Percentiles rank a stretch among this genome's conserved stretches.
These are phyloP conservation scores for Microctenopoma steveboyesi DNA, from an alignment of 2,797 vertebrate genomes.

Conservation along the genomic window DNA sequence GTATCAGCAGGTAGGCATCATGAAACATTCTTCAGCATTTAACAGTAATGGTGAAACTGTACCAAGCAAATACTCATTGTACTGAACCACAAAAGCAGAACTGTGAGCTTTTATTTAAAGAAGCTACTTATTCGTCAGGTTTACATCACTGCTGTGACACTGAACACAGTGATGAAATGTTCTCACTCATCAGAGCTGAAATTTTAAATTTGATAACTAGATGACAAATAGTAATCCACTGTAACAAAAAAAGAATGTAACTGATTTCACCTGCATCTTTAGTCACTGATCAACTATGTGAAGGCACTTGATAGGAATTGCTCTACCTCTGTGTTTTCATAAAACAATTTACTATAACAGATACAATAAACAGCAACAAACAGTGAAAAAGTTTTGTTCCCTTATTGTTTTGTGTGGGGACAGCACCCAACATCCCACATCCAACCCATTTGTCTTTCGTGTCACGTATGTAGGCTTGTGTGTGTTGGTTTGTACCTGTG, in stretches of 20 bases:
- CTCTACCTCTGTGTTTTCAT: neutral
- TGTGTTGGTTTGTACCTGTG: slow-evolving; percentile 1
- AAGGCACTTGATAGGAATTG: neutral
- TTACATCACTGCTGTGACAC: neutral
- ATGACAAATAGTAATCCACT: neutral
- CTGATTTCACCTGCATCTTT: too few relatives aligned
- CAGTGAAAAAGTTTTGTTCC: neutral
- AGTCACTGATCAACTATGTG: neutral
- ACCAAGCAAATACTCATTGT: neutral
- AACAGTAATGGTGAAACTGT: neutral
- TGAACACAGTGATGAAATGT: neutral
- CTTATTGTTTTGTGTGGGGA: slow-evolving; percentile 48
- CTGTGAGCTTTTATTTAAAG: neutral
- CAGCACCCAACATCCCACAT: slow-evolving; percentile 53
- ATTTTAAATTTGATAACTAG: too few relatives aligned
- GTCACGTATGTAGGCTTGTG: slow-evolving; percentile 20
- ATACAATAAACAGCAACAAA: neutral
- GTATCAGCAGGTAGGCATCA: too few relatives aligned
- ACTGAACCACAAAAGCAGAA: neutral
- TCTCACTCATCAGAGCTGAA: neutral
- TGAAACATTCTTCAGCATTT: neutral
- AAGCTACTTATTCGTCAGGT: neutral
- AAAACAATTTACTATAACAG: neutral
- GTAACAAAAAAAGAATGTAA: neutral
- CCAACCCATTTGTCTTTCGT: slow-evolving; percentile 23